Evolutionary conservation across 2,797 vertebrate genomes (phyloP), one percentile per base, ranked within the genome.

Genomic region (Poliocrania exsul): DNA sequence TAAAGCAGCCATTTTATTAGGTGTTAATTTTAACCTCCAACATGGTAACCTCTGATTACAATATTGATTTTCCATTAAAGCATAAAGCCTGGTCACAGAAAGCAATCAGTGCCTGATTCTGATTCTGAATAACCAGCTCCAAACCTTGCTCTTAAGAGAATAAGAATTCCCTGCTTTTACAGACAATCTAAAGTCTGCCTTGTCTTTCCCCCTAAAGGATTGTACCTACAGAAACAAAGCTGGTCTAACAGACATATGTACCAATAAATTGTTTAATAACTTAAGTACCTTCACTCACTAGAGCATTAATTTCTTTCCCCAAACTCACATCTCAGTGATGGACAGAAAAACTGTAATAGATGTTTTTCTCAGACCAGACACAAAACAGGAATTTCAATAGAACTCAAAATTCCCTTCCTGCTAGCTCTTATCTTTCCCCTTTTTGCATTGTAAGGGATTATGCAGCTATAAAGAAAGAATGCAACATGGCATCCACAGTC

Each of bases 401-500:
- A 56, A 72, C 38, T 53, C 19, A 66, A 72, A 51, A 69, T 51
- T 50, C n/a, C 13, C 8, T 81, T 8, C 6, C n/a, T 13, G 2
- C 11, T 72, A 47, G 8, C 19, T 58, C 31, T 44, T 88, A 28
- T 60, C 14, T 84, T 79, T 79, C 2, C 20, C 6, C 5, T n/a
- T 81, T 66, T 58, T 58, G 29, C 46, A 33, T 71, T 50, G 51
- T 15, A 77, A 57, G 7, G 28, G 37, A 29, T 79, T 66, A 56
- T 66, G n/a, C 40, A 83, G 40, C 65, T 65, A 53, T 6, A 53
- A 70, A 19, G 44, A 56, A 79, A 69, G 49, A 79, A 56, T 57
- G 33, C 47, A 88, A 37, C 6, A 14, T 25, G n/a, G 47, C 0
- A 2, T 49, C 49, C 42, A 20, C 0, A 0, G 24, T 25, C 44